Conservation (phyloP, 2,113 vertebrate species). For the Dicaeum eximium region DNA sequence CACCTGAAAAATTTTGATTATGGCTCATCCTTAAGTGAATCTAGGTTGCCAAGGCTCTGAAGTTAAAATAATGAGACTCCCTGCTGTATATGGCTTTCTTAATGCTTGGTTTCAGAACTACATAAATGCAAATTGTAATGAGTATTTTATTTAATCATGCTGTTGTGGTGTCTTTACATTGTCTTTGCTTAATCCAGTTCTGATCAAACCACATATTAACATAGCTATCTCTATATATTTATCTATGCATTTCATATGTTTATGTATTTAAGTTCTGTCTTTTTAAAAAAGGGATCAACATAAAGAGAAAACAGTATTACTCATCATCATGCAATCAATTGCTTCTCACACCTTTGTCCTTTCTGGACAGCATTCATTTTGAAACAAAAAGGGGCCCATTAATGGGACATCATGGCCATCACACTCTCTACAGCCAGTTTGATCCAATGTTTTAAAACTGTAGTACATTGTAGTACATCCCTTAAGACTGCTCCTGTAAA, state of each 20-base stretch:
- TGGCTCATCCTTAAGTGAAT: background rate
- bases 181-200: background rate
- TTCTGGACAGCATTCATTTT: background rate
- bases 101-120: background rate
- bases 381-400: background rate
- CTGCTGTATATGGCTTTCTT: conserved; percentile 3
- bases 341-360: background rate
- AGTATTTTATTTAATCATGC: background rate
- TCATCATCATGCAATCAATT: background rate
- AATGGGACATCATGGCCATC: background rate
- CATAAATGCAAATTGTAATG: background rate
- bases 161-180: background rate
- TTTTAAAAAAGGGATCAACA: conserved; percentile 36
- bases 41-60: background rate
- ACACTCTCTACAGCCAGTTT: background rate
- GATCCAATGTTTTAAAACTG: background rate
- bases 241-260: background rate
- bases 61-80: background rate
- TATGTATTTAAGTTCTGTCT: conserved; percentile 36
- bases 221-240: background rate
- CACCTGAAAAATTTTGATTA: background rate
- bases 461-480: background rate
- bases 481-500: background rate
- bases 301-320: background rate
- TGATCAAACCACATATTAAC: background rate